Evolutionary conservation across 2,113 vertebrate species (phyloP), one percentile per base, ranked within the genome.

Genomic region (Rhabdornis inornatus): DNA sequence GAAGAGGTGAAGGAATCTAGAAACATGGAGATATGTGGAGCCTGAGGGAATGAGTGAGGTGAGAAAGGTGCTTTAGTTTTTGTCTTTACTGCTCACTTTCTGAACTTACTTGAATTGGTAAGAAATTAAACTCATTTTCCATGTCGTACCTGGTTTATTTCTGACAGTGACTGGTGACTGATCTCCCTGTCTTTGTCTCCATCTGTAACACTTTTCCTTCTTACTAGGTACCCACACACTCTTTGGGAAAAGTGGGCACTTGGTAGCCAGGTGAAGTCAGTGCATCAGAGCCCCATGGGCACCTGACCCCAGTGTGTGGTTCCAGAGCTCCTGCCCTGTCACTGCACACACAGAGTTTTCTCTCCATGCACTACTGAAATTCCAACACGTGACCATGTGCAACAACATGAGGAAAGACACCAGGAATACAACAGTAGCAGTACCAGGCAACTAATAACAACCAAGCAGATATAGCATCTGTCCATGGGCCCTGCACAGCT

Each of bases 281-380:
- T 15, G 15, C 55, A 35, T 7, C 7, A 28, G 23, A 72, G 28
- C 11, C 15, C 13, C 18, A 20, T 2, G 27, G 21, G 18, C n/a
- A 15, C 24, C 17, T 56, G 49, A 45, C 10, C 23, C 12, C 27
- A 27, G 2, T 0, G 0, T 2, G 1, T 20, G 10, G 7, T 15
- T 60, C 85, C 44, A 65, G 78, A 52, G 22, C 25, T 33, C 14
- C 20, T 78, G 5, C 15, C 11, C 23, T 69, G 14, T 15, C 15
- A 3, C 42, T 28, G 1, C 27, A 31, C 12, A 64, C 44, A 40
- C 5, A 18, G 15, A 15, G 2, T 4, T 39, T n/a, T 37, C 2
- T 31, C 15, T 50, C 39, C 6, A 1, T 13, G 14, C 12, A 5
- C 44, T 56, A 2, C 27, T 63, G 33, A 44, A 70, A 42, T 66